Percentiles rank a stretch among this genome's conserved stretches.
phyloP scores from a whole-genome alignment of 2,113 vertebrate species.

The Trematomus loennbergii region DNA sequence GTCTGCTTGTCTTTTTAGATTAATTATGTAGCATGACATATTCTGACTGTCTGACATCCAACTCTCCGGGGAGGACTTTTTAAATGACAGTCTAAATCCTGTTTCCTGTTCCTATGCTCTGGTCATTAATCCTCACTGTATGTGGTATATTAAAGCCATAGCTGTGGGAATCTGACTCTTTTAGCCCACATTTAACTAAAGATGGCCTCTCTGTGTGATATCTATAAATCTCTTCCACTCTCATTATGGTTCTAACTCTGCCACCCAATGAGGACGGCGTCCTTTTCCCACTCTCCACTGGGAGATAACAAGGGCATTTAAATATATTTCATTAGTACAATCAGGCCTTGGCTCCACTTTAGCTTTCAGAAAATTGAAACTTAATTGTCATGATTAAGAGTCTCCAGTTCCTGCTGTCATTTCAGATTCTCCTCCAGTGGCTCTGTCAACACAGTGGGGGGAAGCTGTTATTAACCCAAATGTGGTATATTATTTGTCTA shows the following conservation, averaged over 20 bases:
- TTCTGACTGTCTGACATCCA: constrained; percentile 3
- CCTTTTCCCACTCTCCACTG: constrained; percentile 9
- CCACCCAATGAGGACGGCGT: constrained; percentile 1
- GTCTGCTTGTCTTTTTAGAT: not conserved
- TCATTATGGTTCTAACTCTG: constrained; percentile 30
- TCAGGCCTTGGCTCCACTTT: constrained; percentile 3
- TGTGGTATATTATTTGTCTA: constrained; percentile 10
- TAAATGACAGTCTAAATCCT: constrained; percentile 25
- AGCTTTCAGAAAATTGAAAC: constrained; percentile 41
- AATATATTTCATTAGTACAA: constrained; percentile 37
- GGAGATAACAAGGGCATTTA: constrained; percentile 45
- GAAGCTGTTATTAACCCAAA: constrained; percentile 36
- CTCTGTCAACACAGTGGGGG: constrained; percentile 14
- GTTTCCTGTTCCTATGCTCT: not conserved
- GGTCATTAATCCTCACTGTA: constrained; percentile 42
- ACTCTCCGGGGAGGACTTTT: constrained; percentile 22
- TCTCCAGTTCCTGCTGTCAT: constrained; percentile 21
- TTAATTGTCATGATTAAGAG: constrained; percentile 29
- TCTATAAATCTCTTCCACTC: constrained; percentile 24
- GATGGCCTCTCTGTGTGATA: constrained; percentile 30
- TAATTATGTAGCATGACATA: not conserved
- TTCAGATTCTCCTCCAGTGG: constrained; percentile 25
- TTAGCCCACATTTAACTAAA: constrained; percentile 46
- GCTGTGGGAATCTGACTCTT: constrained; percentile 31
- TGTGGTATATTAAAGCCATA: constrained; percentile 35